Conservation (phyloP, 2,888 invertebrate genomes). For the Drosophila fungiperda region DNA sequence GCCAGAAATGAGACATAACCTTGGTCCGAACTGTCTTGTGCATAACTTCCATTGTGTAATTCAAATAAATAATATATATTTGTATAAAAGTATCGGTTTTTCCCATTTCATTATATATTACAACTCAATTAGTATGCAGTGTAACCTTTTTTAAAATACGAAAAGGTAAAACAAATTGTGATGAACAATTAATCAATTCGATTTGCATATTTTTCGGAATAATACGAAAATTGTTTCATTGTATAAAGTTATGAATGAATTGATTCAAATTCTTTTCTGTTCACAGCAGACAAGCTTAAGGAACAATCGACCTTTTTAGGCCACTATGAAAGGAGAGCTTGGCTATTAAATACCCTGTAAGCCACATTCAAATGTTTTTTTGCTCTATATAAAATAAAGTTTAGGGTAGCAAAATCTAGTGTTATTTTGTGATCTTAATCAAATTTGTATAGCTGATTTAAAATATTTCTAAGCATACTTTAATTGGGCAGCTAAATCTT, state of each 20-base stretch:
- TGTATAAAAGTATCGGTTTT: not conserved
- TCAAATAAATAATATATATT: not conserved
- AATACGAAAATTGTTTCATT: not conserved
- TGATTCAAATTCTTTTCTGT: constrained; percentile 28
- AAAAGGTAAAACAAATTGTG: not conserved
- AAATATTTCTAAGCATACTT: not conserved
- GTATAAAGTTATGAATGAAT: constrained; percentile 9
- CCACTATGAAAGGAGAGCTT: not conserved
- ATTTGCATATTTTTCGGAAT: not conserved
- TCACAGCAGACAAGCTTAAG: constrained; percentile 17
- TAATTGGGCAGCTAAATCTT: not conserved
- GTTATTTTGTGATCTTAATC: not conserved
- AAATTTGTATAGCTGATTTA: not conserved
- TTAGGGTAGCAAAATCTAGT: too few relatives aligned
- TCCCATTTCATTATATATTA: not conserved
- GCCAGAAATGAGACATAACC: not conserved
- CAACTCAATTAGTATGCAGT: not conserved
- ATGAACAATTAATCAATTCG: constrained; percentile 7
- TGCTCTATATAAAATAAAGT: not conserved
- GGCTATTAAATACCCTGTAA: not conserved
- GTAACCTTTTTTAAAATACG: not conserved
- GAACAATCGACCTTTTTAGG: constrained; percentile 9
- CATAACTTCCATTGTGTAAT: constrained; percentile 1
- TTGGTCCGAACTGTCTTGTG: constrained; percentile 1
- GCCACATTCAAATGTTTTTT: not conserved